Evolutionary conservation across 2,888 invertebrate genomes (phyloP).

Genomic region (Apodemia hepburni): DNA sequence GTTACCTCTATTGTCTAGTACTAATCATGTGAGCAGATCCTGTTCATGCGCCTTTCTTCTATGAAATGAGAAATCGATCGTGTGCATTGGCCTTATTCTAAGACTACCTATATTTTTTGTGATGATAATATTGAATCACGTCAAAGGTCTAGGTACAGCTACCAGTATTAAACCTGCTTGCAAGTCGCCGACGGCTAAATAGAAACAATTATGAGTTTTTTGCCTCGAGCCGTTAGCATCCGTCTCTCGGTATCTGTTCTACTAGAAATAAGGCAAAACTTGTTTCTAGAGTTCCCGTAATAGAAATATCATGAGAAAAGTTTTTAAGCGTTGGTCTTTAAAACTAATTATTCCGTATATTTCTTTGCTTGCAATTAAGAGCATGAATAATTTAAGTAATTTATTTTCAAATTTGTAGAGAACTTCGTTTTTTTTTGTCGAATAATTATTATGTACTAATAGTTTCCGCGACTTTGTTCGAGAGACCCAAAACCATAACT

Average conservation of each 20-base stretch:
- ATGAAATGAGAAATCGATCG: not conserved
- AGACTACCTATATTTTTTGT: not conserved
- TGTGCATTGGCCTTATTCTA: not conserved
- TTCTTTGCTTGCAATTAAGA: no score
- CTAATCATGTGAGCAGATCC: no score
- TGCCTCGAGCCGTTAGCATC: conserved; percentile 21
- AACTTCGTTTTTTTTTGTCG: not conserved
- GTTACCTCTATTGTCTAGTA: no score
- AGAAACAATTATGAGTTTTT: conserved; percentile 64
- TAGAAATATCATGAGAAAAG: conserved; percentile 9
- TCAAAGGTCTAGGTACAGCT: conserved; percentile 3
- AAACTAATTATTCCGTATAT: no score
- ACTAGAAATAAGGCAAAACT: conserved; percentile 13
- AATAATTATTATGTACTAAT: no score
- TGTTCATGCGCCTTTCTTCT: no score
- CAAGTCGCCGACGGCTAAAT: conserved; percentile 39
- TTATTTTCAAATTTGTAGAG: no score
- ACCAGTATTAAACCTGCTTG: conserved; percentile 45
- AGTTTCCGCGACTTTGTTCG: no score
- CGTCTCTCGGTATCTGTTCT: conserved; percentile 4
- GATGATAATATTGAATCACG: not conserved
- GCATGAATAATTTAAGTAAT: no score
- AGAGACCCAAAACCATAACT: no score
- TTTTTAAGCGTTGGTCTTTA: conserved; percentile 1
- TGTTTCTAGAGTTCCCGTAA: conserved; percentile 7